Conservation (phyloP, 1,140 invertebrate genomes). For the Diabrotica virgifera region DNA sequence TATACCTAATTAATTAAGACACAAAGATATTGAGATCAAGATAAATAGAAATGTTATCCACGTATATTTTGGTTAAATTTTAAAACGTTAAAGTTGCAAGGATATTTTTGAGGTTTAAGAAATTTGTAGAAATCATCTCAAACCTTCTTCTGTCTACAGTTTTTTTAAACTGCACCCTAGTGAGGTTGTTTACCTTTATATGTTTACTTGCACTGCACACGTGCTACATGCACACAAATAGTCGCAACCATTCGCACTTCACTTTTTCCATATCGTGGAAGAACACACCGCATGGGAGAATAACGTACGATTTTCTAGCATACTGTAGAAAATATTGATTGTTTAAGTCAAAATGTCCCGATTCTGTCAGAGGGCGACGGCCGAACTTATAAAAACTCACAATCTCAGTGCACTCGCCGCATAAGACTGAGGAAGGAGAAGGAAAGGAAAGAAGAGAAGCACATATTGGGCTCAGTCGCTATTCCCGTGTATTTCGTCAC, state of each 20-base stretch:
- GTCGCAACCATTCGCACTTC: constrained; percentile 19
- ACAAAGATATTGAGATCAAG: too few species aligned
- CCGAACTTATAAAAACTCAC: constrained; percentile 14
- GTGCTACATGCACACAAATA: constrained; percentile 26
- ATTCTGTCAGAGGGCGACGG: constrained; percentile 25
- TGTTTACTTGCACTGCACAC: constrained; percentile 30
- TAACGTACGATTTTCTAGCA: neutral
- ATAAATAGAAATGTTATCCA: too few species aligned
- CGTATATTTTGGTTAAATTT: too few species aligned
- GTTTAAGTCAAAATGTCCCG: constrained; percentile 10
- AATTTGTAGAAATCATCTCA: too few species aligned
- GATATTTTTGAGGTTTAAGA: too few species aligned
- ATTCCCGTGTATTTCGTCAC: constrained; percentile 11
- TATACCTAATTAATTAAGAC: too few species aligned
- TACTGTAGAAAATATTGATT: neutral
- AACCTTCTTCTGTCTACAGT: too few species aligned
- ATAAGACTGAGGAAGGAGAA: constrained; percentile 4
- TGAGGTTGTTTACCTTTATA: constrained; percentile 30
- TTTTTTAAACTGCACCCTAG: too few species aligned
- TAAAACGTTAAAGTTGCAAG: too few species aligned
- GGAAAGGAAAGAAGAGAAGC: neutral
- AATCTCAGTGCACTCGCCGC: constrained; percentile 9
- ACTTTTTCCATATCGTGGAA: constrained; percentile 5
- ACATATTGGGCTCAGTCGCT: constrained; percentile 11
- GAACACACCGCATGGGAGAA: neutral